Evolutionary conservation across 2,113 vertebrate genomes (phyloP).

Genomic region (Bombycilla garrulus): DNA sequence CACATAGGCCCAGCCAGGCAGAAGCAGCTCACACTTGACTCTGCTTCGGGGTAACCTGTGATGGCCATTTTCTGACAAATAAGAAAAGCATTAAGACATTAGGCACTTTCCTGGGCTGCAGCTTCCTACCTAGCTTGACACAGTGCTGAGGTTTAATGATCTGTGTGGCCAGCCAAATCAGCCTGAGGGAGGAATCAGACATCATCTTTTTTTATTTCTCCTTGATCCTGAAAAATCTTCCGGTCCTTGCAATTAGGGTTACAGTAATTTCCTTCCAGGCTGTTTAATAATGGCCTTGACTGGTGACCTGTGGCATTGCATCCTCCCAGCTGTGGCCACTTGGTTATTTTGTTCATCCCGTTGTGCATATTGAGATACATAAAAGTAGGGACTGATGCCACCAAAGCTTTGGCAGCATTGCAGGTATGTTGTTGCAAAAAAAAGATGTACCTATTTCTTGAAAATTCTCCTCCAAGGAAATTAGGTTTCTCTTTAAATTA

Average conservation of each 20-base stretch:
- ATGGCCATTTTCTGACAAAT: not conserved
- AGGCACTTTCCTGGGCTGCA: not conserved
- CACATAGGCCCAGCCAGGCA: not conserved
- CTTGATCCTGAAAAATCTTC: not conserved
- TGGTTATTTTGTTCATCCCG: not conserved
- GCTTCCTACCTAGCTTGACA: not conserved
- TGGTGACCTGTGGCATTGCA: not conserved
- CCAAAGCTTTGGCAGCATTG: not conserved
- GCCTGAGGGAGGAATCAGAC: not conserved
- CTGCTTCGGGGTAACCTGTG: not conserved
- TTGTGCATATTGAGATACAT: not conserved
- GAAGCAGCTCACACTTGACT: not conserved
- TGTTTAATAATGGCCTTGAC: not conserved
- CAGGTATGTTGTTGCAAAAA: not conserved
- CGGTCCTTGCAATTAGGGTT: not conserved
- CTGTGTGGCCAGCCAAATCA: not conserved
- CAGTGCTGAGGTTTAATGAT: not conserved
- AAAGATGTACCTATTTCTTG: not conserved
- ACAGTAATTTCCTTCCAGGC: not conserved
- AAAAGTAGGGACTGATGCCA: not conserved
- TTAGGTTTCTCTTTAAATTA: constrained; percentile 30
- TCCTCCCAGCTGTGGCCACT: not conserved
- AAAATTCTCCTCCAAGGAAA: constrained; percentile 23
- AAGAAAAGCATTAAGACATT: not conserved
- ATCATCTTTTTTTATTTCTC: not conserved